Evolutionary conservation across 2,888 invertebrate species (phyloP), one percentile per base, ranked within the genome.

Genomic region (Saturnia pavonia): DNA sequence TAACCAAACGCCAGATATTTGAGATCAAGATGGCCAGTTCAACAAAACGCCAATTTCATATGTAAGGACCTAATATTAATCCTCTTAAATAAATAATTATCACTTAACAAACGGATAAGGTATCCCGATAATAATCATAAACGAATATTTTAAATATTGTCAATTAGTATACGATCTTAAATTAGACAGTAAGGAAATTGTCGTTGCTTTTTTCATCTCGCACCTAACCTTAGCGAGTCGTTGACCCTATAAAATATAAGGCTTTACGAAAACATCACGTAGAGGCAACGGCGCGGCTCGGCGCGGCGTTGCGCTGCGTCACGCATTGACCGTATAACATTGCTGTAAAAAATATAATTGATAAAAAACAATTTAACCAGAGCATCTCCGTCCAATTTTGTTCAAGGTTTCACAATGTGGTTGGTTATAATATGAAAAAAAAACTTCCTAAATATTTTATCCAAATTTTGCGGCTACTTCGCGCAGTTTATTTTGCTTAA

Each of bases 141-240:
- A 40, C 25, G 42, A 19, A 57, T 79, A 82, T 77, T 80, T 86
- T 86, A 85, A 84, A 83, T 83, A 83, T 80, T 79, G 75, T 74
- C 87, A 87, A 89, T 90, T 88, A 89, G 88, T 77, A 81, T 88
- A 90, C 83, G 87, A 86, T 77, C 88, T 82, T 87, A 89, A 91
- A 89, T 89, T 87, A 87, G 88, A 88, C 87, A 88, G 85, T 82
- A 82, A 86, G 87, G 87, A 87, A 89, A 88, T 80, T 78, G 80
- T 66, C 67, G 51, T 11, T 65, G 65, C 71, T 82, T 86, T 85
- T 88, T 88, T 86, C 85, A 82, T 82, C 79, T 85, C 81, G 77
- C 86, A 88, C 85, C 87, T 88, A 88, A 90, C 89, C 88, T 90
- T 83, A 77, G 76, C 74, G 71, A 71, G 89, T 91, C 90, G 79